Conservation (phyloP, 2,113 vertebrate species). For the Thermophis baileyi region DNA sequence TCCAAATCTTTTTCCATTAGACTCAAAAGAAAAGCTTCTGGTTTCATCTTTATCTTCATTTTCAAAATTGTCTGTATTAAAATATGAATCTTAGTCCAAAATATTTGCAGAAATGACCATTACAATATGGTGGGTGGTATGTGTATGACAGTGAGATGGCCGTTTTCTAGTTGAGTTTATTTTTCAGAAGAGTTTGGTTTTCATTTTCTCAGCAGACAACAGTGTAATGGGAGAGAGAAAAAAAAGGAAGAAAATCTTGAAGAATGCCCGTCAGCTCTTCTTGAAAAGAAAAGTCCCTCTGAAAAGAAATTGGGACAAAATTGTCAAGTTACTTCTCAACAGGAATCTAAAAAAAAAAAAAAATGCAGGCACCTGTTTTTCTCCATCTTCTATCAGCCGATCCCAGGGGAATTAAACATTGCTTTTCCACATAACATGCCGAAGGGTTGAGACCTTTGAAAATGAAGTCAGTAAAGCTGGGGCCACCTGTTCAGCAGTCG, state of each 20-base stretch:
- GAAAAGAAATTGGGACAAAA: slow-evolving; percentile 39
- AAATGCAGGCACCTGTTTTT: slow-evolving; percentile 43
- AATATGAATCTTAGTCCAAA: background rate
- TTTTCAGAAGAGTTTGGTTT: slow-evolving; percentile 20
- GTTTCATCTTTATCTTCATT: too few relatives aligned
- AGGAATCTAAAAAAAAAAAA: slow-evolving; percentile 29
- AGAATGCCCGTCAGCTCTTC: slow-evolving; percentile 29
- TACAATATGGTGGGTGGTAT: slow-evolving; percentile 27
- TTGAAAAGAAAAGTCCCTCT: slow-evolving; percentile 41
- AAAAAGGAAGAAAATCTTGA: background rate
- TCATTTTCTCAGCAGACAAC: slow-evolving; percentile 11
- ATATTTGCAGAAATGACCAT: slow-evolving; percentile 33
- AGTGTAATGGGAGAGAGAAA: background rate
- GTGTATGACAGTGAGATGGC: background rate
- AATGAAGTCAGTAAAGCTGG: slow-evolving; percentile 17
- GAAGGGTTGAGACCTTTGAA: slow-evolving; percentile 19
- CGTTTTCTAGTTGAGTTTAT: background rate
- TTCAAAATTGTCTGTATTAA: too few relatives aligned
- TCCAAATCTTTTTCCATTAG: too few relatives aligned
- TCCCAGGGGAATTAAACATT: background rate
- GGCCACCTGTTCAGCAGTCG: slow-evolving; percentile 8
- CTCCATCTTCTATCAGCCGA: slow-evolving; percentile 11
- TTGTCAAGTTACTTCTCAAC: background rate
- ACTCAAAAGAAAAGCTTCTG: too few relatives aligned
- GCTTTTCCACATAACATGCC: background rate